Evolutionary conservation across 2,888 invertebrate species (phyloP).

Genomic region (Eupithecia abbreviata): DNA sequence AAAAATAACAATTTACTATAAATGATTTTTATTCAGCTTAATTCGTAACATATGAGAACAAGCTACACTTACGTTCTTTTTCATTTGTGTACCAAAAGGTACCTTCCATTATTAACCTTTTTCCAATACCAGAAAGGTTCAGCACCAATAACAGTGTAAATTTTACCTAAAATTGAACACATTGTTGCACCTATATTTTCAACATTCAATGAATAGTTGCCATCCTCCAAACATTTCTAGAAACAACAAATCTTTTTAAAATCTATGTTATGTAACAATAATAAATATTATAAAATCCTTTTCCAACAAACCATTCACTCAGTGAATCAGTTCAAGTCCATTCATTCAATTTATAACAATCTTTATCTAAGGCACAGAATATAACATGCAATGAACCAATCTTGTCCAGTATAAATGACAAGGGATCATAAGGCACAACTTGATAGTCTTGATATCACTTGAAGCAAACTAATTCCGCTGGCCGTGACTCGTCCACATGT

Average conservation of each 20-base stretch:
- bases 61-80: neutral
- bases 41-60: slow-evolving; percentile 10
- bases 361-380: slow-evolving; percentile 43
- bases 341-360: slow-evolving; percentile 33
- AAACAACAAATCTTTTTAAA: slow-evolving; percentile 15
- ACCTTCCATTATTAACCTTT: neutral
- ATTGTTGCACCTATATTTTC: slow-evolving; percentile 37
- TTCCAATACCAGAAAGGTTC: slow-evolving; percentile 23
- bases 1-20: neutral
- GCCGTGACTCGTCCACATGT: slow-evolving; percentile 87
- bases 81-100: neutral
- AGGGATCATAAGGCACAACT: slow-evolving; percentile 66
- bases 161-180: slow-evolving; percentile 45
- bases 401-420: slow-evolving; percentile 50
- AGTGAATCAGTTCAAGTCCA: slow-evolving; percentile 41
- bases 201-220: slow-evolving; percentile 29
- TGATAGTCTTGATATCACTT: slow-evolving; percentile 46
- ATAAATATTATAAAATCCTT: slow-evolving; percentile 37
- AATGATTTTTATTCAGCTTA: neutral
- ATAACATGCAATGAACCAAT: slow-evolving; percentile 29
- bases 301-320: slow-evolving; percentile 40
- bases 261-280: slow-evolving; percentile 22
- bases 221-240: slow-evolving; percentile 19
- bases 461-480: slow-evolving; percentile 80
- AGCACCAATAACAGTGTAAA: slow-evolving; percentile 46